Conservation (phyloP, 2,113 vertebrate species). For the Phalacrocorax aristotelis region DNA sequence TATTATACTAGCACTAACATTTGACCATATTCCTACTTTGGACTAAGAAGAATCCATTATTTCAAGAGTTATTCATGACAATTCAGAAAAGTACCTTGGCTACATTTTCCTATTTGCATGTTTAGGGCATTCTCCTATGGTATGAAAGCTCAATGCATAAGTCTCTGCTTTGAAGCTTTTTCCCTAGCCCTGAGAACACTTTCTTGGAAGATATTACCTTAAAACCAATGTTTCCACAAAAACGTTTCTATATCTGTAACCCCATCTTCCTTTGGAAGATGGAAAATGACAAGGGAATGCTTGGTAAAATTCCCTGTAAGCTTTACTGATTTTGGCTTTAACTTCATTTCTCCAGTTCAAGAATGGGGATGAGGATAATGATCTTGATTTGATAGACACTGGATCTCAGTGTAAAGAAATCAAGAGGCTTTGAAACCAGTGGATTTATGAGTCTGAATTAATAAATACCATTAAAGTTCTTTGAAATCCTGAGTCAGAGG, state of each 20-base stretch:
- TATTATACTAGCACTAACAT: not conserved
- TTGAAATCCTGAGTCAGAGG: not conserved
- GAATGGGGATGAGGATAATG: accelerated
- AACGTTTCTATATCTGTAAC: not conserved
- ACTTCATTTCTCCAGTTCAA: not conserved
- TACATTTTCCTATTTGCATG: not conserved
- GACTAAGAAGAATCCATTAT: not conserved
- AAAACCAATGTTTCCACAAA: not conserved
- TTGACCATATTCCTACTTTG: not conserved
- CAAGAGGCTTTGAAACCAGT: not conserved
- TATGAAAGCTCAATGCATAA: not conserved
- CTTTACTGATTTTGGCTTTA: not conserved
- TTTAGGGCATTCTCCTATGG: accelerated
- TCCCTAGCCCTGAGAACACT: not conserved
- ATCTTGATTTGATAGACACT: not conserved
- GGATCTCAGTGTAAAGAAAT: not conserved
- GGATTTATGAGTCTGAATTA: not conserved
- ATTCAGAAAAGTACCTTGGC: not conserved
- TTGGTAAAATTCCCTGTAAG: not conserved
- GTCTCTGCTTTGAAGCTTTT: not conserved
- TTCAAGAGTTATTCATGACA: not conserved
- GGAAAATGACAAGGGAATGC: not conserved
- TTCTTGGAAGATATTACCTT: not conserved
- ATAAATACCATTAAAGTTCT: not conserved
- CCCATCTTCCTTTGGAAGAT: not conserved